Evolutionary conservation across 2,888 invertebrate genomes (phyloP).

Genomic region (Geophilus truncorum): DNA sequence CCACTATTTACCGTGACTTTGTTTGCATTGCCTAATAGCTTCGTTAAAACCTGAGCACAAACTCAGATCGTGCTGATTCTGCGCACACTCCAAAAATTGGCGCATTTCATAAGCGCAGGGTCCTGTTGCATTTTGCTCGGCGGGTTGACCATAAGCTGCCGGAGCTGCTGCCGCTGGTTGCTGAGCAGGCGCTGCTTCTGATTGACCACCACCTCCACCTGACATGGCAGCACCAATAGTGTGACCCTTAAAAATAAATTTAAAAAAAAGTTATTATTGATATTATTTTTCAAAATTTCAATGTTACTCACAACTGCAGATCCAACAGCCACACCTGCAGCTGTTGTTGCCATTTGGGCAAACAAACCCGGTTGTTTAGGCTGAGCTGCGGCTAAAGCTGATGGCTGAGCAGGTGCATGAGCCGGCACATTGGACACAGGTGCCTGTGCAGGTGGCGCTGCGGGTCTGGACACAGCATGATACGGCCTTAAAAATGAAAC

Average conservation of each 20-base stretch:
- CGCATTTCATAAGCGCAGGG: conserved; percentile 92
- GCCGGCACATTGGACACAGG: conserved; percentile 42
- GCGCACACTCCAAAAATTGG: conserved; percentile 93
- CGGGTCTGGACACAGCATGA: background rate
- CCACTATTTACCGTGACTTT: too few species aligned
- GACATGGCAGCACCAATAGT: conserved; percentile 85
- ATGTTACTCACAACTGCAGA: conserved; percentile 73
- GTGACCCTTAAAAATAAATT: conserved; percentile 64
- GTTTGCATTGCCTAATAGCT: conserved; percentile 93
- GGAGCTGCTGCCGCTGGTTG: conserved; percentile 35
- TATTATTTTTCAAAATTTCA: background rate
- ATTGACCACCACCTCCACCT: conserved; percentile 63
- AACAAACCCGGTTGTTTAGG: conserved; percentile 81
- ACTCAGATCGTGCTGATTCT: conserved; percentile 76
- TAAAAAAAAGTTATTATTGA: background rate
- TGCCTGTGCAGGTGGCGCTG: background rate
- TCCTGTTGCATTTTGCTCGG: conserved; percentile 49
- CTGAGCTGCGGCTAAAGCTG: conserved; percentile 49
- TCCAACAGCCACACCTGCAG: conserved; percentile 96
- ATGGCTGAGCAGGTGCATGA: conserved; percentile 40
- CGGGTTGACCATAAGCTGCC: background rate
- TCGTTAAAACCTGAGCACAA: conserved; percentile 97
- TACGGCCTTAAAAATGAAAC: background rate
- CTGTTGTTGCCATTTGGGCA: conserved; percentile 97
- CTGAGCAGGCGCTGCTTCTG: conserved; percentile 45